Evolutionary conservation across 2,888 invertebrate species (phyloP).

Genomic region (Gastrophysa polygoni): DNA sequence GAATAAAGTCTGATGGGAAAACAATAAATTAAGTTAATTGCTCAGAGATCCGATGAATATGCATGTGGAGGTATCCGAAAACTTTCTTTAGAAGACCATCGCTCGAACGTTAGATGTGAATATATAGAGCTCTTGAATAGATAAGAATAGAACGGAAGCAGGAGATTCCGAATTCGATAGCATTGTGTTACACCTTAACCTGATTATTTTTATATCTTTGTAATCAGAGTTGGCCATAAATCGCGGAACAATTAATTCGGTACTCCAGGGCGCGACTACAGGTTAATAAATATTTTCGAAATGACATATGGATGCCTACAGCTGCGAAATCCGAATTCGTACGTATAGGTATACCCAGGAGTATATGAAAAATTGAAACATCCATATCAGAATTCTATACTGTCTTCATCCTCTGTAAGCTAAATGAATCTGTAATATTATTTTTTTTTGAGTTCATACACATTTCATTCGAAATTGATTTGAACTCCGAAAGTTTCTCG

Average conservation of each 20-base stretch:
- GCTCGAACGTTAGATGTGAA: slow-evolving; percentile 7
- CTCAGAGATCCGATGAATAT: slow-evolving; percentile 6
- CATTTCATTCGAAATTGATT: too few relatives aligned
- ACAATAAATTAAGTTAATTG: slow-evolving; percentile 16
- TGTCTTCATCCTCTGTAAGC: too few relatives aligned
- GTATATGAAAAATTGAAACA: too few relatives aligned
- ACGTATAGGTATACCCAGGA: too few relatives aligned
- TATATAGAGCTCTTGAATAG: slow-evolving; percentile 12
- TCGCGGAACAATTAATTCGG: slow-evolving; percentile 10
- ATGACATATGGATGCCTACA: too few relatives aligned
- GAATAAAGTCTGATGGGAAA: background rate
- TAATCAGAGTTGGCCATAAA: slow-evolving; percentile 34
- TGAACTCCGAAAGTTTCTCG: too few relatives aligned
- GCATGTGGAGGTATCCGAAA: slow-evolving; percentile 1
- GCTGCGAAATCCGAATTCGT: too few relatives aligned
- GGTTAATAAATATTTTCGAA: too few relatives aligned
- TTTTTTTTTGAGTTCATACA: too few relatives aligned
- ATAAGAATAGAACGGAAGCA: slow-evolving; percentile 37
- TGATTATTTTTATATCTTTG: slow-evolving; percentile 33
- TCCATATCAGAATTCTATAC: too few relatives aligned
- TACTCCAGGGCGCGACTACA: too few relatives aligned
- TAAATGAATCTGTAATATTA: too few relatives aligned
- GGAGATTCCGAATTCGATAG: slow-evolving; percentile 35
- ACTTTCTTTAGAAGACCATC: slow-evolving; percentile 7
- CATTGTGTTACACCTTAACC: slow-evolving; percentile 37